Conservation (phyloP, 2,888 invertebrate species). For the Koerneria pararmatus region DNA sequence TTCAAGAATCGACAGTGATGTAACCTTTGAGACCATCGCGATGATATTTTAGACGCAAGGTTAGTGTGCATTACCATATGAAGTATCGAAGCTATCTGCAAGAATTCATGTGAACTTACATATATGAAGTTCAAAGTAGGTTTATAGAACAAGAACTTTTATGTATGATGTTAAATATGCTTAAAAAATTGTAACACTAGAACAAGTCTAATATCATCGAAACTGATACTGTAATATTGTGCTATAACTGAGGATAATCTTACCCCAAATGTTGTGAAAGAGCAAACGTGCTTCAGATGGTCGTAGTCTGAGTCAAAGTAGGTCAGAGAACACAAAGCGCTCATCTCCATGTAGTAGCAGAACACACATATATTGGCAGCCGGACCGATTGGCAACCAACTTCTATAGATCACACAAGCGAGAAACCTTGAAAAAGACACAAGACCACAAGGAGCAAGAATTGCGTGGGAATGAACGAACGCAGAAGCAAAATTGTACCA, state of each 20-base stretch:
- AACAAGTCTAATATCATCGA: not conserved
- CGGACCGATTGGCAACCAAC: not conserved
- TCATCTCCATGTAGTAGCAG: conserved; percentile 13
- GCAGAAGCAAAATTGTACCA: too few species aligned
- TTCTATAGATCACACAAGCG: conserved; percentile 10
- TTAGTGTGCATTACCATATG: conserved; percentile 19
- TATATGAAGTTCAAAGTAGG: too few species aligned
- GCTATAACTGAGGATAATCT: too few species aligned
- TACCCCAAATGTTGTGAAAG: conserved; percentile 23
- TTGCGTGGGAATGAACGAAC: too few species aligned
- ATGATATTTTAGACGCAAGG: not conserved
- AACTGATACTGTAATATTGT: not conserved
- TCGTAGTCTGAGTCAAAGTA: conserved; percentile 19
- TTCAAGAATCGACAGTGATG: too few species aligned
- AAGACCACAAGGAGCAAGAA: too few species aligned
- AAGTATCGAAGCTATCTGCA: conserved; percentile 16
- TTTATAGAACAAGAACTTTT: not conserved
- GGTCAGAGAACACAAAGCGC: conserved; percentile 19
- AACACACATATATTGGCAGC: not conserved
- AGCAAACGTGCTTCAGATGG: conserved; percentile 20
- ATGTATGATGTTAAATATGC: too few species aligned
- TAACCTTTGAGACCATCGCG: too few species aligned
- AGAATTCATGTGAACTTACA: too few species aligned
- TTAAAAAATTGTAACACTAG: not conserved
- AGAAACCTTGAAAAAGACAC: conserved; percentile 11